A percentile compares a stretch with the other conserved stretches of the same genome.
Conservation (phyloP, 2,888 invertebrate species). For the Pollenia angustigena region DNA sequence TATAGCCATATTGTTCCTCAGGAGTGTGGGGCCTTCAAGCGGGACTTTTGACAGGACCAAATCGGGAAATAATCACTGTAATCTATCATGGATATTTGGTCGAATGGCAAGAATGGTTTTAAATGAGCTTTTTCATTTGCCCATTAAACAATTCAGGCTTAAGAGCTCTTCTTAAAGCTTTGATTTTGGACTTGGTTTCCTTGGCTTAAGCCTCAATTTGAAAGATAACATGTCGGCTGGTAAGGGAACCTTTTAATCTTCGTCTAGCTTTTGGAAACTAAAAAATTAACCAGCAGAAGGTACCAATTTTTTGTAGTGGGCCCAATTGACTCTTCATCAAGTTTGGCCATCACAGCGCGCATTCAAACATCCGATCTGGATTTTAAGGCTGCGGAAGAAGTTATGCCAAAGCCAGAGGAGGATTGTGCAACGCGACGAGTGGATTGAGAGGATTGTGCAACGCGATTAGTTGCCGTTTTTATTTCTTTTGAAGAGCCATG, state of each 20-base stretch:
- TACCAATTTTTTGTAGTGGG: constrained; percentile 89
- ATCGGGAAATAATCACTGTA: constrained; percentile 92
- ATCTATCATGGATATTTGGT: constrained; percentile 97
- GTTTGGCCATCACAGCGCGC: constrained; percentile 88
- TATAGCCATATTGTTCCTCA: constrained; percentile 88
- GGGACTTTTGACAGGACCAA: constrained; percentile 89
- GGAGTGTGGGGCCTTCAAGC: constrained; percentile 93
- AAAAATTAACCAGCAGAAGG: constrained; percentile 93
- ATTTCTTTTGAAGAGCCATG: constrained; percentile 35
- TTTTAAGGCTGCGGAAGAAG: constrained; percentile 94
- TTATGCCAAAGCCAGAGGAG: constrained; percentile 91
- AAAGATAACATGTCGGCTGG: constrained; percentile 89
- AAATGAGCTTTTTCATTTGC: constrained; percentile 88
- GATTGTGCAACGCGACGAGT: constrained; percentile 91
- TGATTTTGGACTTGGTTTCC: constrained; percentile 87
- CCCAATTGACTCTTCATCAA: constrained; percentile 94
- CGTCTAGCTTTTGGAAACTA: constrained; percentile 93
- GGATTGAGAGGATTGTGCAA: constrained; percentile 87
- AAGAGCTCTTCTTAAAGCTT: constrained; percentile 87
- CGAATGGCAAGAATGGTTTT: constrained; percentile 90
- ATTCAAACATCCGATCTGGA: constrained; percentile 92
- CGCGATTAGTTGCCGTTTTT: constrained; percentile 87
- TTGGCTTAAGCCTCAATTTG: constrained; percentile 89
- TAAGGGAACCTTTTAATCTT: constrained; percentile 91
- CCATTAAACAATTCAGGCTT: constrained; percentile 82